Base-by-base conservation (phyloP, 2,797 vertebrate genomes). In the Enteromius viviparus region DNA sequence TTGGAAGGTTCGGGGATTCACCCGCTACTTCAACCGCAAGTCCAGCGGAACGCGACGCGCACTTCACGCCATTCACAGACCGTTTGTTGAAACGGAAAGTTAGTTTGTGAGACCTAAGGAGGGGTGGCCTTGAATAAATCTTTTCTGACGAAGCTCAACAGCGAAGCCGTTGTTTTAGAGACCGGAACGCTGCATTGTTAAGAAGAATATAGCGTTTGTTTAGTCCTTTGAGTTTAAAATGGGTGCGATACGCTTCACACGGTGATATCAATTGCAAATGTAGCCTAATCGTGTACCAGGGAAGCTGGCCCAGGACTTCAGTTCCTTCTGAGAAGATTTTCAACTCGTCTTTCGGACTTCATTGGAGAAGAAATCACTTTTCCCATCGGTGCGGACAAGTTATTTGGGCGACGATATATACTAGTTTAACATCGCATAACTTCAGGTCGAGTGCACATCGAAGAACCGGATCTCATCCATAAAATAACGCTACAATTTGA, bases 361-460 rank as follows among this genome's bases (percentile, higher is more conserved):
- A 19, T 21, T 15, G 9, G 23, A 45, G 55, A 72, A 34, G 42
- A 62, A 34, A 49, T 17, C 53, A 62, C 65, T 40, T 80, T 55
- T 58, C 26, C 37, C n/a, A 26, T 37, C 29, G 14, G 51, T 21
- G 75, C 14, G 6, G 26, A 70, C 72, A 14, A 58, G 7, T 65
- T 42, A 17, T 80, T 34, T 75, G 21, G 65, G 10, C 66, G 26
- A 40, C 69, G 53, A 60, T 32, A 21, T 64, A n/a, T 32, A 26
- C 32, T 34, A 34, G 26, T 76, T 14, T 19, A 74, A 80, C 49
- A 47, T 68, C 81, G 80, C 45, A 51, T 32, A 81, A 85, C 80
- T 83, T 23, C 17, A 68, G 60, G 4, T 49, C 10, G 23, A 68
- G 26, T 64, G 78, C 74, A 68, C 85, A 70, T 69, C 76, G 40